A percentile compares a stretch with the other conserved stretches of the same genome.
These are phyloP conservation scores for Ophion ellenae DNA, from an alignment of 2,888 invertebrate genomes.

Conservation along the genomic window DNA sequence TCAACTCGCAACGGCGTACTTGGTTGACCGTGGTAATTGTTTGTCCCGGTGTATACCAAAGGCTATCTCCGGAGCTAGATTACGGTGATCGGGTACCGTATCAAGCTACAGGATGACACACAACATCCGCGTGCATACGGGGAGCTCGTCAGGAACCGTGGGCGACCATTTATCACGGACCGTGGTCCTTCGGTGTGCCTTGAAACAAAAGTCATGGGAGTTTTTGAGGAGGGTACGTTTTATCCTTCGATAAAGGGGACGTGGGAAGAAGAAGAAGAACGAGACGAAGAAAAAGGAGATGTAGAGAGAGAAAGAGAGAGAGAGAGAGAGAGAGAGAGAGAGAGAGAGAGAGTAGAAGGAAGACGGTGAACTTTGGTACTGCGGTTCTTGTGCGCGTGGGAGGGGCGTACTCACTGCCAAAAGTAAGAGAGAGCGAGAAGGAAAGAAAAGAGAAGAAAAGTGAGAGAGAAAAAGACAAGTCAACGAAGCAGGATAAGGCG, in stretches of 20 bases:
- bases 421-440: constrained; percentile 9
- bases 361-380: constrained; percentile 37
- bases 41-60: too few relatives aligned
- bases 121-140: neutral
- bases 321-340: constrained; percentile 28
- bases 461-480: too few relatives aligned
- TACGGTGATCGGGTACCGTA: constrained; percentile 15
- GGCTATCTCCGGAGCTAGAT: neutral
- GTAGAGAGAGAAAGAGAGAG: constrained; percentile 13
- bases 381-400: constrained; percentile 39
- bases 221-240: constrained; percentile 76
- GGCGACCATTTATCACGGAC: constrained; percentile 81
- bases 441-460: neutral
- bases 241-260: constrained; percentile 66
- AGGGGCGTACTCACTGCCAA: constrained; percentile 40
- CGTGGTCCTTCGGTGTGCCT: constrained; percentile 76
- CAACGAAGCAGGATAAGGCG: neutral
- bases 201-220: constrained; percentile 82
- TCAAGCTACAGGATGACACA: constrained; percentile 33
- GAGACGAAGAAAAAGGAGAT: constrained; percentile 11
- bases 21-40: too few relatives aligned
- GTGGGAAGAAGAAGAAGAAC: constrained; percentile 64
- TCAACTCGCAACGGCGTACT: too few relatives aligned
- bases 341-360: constrained; percentile 15
- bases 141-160: constrained; percentile 70